Evolutionary conservation across 1,140 invertebrate species (phyloP).

Genomic region (Paraescarpia echinospica): DNA sequence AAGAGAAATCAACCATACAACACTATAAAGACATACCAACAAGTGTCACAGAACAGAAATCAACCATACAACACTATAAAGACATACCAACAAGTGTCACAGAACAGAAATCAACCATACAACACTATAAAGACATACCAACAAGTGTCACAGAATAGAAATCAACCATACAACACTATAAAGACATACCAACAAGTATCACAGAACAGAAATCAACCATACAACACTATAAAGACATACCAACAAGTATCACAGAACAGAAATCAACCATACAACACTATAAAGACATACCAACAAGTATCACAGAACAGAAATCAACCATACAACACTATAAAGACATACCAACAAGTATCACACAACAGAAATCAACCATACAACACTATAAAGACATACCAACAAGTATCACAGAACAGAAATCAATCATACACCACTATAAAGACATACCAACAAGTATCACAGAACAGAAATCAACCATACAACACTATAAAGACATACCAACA

Average conservation of each 20-base stretch:
- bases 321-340: too few relatives aligned
- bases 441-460: neutral
- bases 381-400: neutral
- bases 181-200: neutral
- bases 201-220: too few relatives aligned
- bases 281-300: neutral
- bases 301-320: too few relatives aligned
- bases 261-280: too few relatives aligned
- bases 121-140: neutral
- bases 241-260: neutral
- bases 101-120: too few relatives aligned
- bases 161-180: too few relatives aligned
- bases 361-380: too few relatives aligned
- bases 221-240: neutral
- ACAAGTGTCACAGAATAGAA: neutral
- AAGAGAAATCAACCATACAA: too few relatives aligned
- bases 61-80: too few relatives aligned
- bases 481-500: neutral
- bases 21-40: neutral
- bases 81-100: neutral
- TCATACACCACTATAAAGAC: too few relatives aligned
- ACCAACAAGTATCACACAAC: neutral
- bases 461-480: too few relatives aligned
- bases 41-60: neutral
- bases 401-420: too few relatives aligned